Evolutionary conservation across 2,113 vertebrate genomes (phyloP).

Genomic region (Tympanuchus pallidicinctus): DNA sequence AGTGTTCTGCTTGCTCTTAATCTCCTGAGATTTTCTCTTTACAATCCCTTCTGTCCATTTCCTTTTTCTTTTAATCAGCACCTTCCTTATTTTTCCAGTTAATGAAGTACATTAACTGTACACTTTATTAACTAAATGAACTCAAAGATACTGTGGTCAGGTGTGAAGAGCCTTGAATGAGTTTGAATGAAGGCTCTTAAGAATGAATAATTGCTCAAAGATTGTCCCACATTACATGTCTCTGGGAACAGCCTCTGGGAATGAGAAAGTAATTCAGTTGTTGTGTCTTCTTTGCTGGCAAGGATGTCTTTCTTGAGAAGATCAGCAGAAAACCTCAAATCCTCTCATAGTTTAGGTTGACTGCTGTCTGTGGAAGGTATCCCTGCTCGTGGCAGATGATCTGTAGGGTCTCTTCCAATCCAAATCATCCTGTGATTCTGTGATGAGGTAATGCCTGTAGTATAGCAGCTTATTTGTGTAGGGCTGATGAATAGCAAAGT

Average conservation of each 20-base stretch:
- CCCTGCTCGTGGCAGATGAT: not conserved
- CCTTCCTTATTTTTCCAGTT: not conserved
- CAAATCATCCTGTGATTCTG: not conserved
- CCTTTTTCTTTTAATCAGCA: not conserved
- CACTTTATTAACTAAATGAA: not conserved
- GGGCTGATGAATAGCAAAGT: not conserved
- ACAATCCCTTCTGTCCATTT: not conserved
- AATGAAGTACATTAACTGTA: not conserved
- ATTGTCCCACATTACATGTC: not conserved
- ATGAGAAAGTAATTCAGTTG: not conserved
- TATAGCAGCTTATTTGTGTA: not conserved
- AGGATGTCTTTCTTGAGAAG: not conserved
- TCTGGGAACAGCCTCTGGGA: not conserved
- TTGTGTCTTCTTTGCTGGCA: not conserved
- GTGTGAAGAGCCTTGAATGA: not conserved
- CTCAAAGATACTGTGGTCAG: not conserved
- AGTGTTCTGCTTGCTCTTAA: not conserved
- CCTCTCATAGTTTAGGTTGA: not conserved
- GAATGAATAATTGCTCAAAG: not conserved
- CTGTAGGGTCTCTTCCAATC: not conserved
- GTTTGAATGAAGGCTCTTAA: not conserved
- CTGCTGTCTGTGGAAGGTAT: not conserved
- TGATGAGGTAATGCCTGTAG: not conserved
- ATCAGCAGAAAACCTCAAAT: not conserved
- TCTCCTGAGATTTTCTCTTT: not conserved